Conservation (phyloP, 2,797 vertebrate genomes). For the Sorex maritimensis region DNA sequence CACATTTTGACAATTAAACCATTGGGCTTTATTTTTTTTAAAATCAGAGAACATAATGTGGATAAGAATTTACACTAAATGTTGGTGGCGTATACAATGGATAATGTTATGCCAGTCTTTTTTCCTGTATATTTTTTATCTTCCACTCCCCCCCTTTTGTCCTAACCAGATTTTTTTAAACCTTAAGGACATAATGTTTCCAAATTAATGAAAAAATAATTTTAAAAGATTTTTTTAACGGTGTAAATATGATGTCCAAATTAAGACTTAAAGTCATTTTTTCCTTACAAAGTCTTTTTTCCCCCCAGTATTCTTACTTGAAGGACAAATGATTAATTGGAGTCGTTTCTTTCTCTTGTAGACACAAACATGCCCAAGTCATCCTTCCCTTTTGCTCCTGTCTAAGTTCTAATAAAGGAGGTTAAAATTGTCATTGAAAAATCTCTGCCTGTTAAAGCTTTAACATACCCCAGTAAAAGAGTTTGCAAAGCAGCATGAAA, state of each 20-base stretch:
- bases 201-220: slow-evolving; percentile 77
- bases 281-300: not conserved
- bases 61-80: not conserved
- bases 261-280: slow-evolving; percentile 58
- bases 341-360: slow-evolving; percentile 83
- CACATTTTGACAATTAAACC: not conserved
- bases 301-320: slow-evolving; percentile 76
- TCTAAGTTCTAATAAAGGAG: slow-evolving; percentile 73
- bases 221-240: slow-evolving; percentile 75
- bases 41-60: not conserved
- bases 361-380: not conserved
- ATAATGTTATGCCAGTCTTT: not conserved
- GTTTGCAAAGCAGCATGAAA: slow-evolving; percentile 84
- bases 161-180: slow-evolving; percentile 75
- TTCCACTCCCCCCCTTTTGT: too few species aligned
- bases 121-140: not conserved
- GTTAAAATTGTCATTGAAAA: slow-evolving; percentile 89
- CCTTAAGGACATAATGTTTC: slow-evolving; percentile 66
- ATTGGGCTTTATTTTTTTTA: not conserved
- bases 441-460: slow-evolving; percentile 86
- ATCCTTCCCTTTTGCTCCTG: not conserved
- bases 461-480: slow-evolving; percentile 87
- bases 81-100: not conserved
- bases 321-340: slow-evolving; percentile 80
- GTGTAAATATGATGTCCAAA: slow-evolving; percentile 33